Percentiles rank a stretch among this genome's conserved stretches.
Conservation (phyloP, 2,888 invertebrate genomes). For the Laspeyria flexula region DNA sequence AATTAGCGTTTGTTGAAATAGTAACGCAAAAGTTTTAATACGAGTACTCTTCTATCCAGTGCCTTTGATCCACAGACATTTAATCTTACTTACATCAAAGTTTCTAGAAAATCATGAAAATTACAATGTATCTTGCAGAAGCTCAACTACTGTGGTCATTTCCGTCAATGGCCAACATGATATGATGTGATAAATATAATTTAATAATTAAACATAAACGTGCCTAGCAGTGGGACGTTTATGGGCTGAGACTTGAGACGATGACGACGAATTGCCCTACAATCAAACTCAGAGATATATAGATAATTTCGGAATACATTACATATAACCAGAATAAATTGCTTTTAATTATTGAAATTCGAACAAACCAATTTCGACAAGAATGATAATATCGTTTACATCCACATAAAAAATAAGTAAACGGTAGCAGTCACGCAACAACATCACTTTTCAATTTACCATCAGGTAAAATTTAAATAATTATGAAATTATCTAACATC, state of each 20-base stretch:
- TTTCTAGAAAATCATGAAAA: not conserved
- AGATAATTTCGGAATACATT: slow-evolving; percentile 47
- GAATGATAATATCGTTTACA: slow-evolving; percentile 43
- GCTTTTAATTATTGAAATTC: slow-evolving; percentile 33
- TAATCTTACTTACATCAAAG: not conserved
- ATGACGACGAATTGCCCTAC: not conserved
- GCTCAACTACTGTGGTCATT: not conserved
- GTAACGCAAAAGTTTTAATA: not conserved
- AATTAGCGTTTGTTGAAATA: not conserved
- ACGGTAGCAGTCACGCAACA: slow-evolving; percentile 59
- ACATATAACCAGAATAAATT: slow-evolving; percentile 35
- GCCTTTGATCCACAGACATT: not conserved
- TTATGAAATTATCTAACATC: slow-evolving; percentile 42
- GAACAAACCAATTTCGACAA: slow-evolving; percentile 35
- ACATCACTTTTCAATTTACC: slow-evolving; percentile 45
- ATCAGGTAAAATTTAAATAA: slow-evolving; percentile 42
- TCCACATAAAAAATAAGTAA: slow-evolving; percentile 44
- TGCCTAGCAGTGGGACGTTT: too few relatives aligned
- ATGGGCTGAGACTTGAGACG: too few relatives aligned
- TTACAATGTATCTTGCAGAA: not conserved
- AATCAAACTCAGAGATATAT: not conserved
- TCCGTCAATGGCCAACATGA: slow-evolving; percentile 47
- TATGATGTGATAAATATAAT: slow-evolving; percentile 56
- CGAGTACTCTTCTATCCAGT: not conserved
- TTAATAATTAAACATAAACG: too few relatives aligned